Base-by-base conservation (phyloP, 2,797 vertebrate species). In the Amazonetta brasiliensis region DNA sequence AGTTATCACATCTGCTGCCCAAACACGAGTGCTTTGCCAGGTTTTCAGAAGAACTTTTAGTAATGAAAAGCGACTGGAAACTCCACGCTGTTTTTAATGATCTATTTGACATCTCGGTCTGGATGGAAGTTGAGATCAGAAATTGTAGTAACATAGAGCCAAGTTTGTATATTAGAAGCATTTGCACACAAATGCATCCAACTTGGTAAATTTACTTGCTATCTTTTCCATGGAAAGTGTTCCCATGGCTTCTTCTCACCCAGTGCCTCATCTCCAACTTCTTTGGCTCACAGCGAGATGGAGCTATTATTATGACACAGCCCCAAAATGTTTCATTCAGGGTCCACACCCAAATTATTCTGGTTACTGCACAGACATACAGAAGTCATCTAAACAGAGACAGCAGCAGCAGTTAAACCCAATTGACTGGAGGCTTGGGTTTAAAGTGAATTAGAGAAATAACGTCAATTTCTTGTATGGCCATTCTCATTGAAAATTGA, bases 261-360 rank as follows among this genome's bases (percentile, higher is more conserved):
- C 23, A 13, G 6, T 5, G 44, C 9, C 46, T 25, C 69, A 37
- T 6, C 39, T 48, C 21, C 62, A 60, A 5, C 26, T 14, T 25
- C 23, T 43, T 10, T 20, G 17, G 30, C 10, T 23, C 74, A 60
- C 11, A 60, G 15, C 12, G 15, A 71, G 33, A 43, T 9, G 13
- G 60, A 87, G 30, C 26, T 74, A 28, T 63, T 30, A 43, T 18
- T 52, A 46, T 7, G n/a, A 43, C 50, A 52, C 43, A 63, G 58
- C n/a, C 56, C 44, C 41, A 33, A 21, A 56, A 44, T 0, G 0
- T 20, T 62, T 30, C 6, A 2, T n/a, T n/a, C 35, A 11, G 14
- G 44, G n/a, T 7, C 28, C 8, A 4, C 26, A 19, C 10, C 19
- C 23, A 7, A 35, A 55, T 23, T 4, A 15, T 17, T 46, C 46